These are phyloP conservation scores for Emydocephalus ijimae DNA, from an alignment of 2,113 vertebrate genomes.

Conservation along the genomic window DNA sequence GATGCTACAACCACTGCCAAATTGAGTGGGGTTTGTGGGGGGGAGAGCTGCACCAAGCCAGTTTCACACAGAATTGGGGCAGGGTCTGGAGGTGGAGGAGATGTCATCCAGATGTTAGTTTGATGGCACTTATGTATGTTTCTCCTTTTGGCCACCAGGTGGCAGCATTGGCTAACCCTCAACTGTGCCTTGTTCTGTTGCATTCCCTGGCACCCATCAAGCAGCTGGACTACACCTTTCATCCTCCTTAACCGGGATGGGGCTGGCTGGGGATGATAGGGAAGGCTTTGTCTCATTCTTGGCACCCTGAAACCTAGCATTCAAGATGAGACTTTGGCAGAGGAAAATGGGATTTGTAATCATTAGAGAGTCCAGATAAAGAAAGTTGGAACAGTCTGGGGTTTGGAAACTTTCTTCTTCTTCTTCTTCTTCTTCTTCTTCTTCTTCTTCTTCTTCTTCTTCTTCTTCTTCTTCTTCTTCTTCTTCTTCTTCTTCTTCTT, in stretches of 20 bases:
- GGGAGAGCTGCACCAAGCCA: not conserved
- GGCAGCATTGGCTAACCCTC: not conserved
- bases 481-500: rapidly evolving
- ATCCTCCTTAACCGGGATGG: not conserved
- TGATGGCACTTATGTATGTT: not conserved
- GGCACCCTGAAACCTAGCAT: not conserved
- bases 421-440: too few species aligned
- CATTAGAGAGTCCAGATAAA: too few species aligned
- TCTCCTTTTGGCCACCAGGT: not conserved
- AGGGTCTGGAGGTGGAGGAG: not conserved
- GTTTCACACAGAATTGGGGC: not conserved
- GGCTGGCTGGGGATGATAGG: not conserved
- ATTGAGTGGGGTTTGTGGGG: not conserved
- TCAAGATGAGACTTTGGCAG: not conserved
- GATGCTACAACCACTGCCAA: not conserved
- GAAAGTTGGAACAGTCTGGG: too few species aligned
- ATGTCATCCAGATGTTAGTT: too few species aligned
- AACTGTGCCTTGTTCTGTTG: not conserved
- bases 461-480: too few species aligned
- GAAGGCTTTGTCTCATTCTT: not conserved
- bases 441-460: too few species aligned
- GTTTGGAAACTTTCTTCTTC: too few species aligned
- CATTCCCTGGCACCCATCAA: not conserved
- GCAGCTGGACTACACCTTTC: not conserved
- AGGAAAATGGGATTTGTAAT: not conserved